Evolutionary conservation across 1,140 invertebrate species (phyloP).

Genomic region (Drosophila suzukii): DNA sequence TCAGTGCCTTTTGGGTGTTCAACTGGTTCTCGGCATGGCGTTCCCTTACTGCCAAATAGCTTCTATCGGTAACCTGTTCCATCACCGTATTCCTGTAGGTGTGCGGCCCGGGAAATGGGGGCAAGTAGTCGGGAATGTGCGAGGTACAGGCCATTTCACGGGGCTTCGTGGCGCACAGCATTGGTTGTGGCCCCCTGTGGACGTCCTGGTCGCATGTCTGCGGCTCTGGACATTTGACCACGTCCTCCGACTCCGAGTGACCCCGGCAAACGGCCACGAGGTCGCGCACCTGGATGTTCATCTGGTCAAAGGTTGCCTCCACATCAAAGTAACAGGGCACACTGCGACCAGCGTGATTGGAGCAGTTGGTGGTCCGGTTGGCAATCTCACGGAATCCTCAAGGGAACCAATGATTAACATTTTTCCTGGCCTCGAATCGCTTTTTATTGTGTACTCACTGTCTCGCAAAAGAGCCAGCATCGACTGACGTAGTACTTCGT

Average conservation of each 20-base stretch:
- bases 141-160: not conserved
- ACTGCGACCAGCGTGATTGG: slow-evolving; percentile 41
- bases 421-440: no score
- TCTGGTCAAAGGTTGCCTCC: slow-evolving; percentile 36
- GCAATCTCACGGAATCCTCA: slow-evolving; percentile 39
- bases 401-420: not conserved
- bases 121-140: slow-evolving; percentile 48
- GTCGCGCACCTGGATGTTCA: slow-evolving; percentile 11
- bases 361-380: not conserved
- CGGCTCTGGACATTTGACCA: not conserved
- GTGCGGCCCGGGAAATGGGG: slow-evolving; percentile 46
- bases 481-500: not conserved
- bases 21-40: slow-evolving; percentile 3
- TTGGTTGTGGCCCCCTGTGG: not conserved
- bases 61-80: not conserved
- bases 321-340: slow-evolving; percentile 48
- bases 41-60: slow-evolving; percentile 7
- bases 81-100: slow-evolving; percentile 36
- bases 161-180: not conserved
- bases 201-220: slow-evolving; percentile 21
- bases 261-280: not conserved
- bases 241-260: no score
- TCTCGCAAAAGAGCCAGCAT: slow-evolving; percentile 11
- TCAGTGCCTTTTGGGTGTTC: slow-evolving; percentile 16
- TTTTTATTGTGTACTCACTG: slow-evolving; percentile 35